Percentiles rank a stretch among this genome's conserved stretches.
Evolutionary conservation across 2,888 invertebrate genomes (phyloP).

Genomic region (Lasiommata megera): DNA sequence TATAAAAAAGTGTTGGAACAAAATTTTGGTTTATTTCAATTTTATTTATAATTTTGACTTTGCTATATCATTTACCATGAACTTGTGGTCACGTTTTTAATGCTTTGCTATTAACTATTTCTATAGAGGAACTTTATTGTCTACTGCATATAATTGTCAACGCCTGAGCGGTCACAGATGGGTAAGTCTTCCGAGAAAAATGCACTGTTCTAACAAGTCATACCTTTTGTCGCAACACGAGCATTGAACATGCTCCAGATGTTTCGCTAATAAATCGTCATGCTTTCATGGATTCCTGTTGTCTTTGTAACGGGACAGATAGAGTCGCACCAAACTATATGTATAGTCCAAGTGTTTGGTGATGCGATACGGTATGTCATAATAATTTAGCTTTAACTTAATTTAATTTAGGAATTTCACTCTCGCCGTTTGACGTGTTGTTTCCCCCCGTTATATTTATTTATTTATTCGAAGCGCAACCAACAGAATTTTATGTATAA

Average conservation of each 20-base stretch:
- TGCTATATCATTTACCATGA: too few species aligned
- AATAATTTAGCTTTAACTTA: too few species aligned
- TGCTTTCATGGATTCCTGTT: conserved; percentile 22
- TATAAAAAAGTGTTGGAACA: too few species aligned
- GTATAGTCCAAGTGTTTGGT: background rate
- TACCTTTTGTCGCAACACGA: conserved; percentile 2
- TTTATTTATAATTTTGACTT: too few species aligned
- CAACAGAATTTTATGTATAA: too few species aligned
- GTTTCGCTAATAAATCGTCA: conserved; percentile 24
- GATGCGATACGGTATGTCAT: background rate
- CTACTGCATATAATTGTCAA: background rate
- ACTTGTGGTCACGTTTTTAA: too few species aligned
- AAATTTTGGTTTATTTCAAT: too few species aligned
- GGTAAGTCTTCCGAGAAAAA: conserved; percentile 1
- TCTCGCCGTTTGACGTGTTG: too few species aligned
- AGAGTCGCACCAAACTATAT: background rate
- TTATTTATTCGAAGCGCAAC: too few species aligned
- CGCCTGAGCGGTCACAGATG: background rate
- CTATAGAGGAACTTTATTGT: background rate
- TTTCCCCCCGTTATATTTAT: too few species aligned
- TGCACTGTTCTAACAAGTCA: background rate
- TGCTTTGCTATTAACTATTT: too few species aligned
- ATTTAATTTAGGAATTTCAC: too few species aligned
- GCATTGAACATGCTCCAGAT: conserved; percentile 18
- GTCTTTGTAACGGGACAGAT: conserved; percentile 12